phyloP scores from a whole-genome alignment of 2,113 vertebrate genomes.

The Lutjanus erythropterus region DNA sequence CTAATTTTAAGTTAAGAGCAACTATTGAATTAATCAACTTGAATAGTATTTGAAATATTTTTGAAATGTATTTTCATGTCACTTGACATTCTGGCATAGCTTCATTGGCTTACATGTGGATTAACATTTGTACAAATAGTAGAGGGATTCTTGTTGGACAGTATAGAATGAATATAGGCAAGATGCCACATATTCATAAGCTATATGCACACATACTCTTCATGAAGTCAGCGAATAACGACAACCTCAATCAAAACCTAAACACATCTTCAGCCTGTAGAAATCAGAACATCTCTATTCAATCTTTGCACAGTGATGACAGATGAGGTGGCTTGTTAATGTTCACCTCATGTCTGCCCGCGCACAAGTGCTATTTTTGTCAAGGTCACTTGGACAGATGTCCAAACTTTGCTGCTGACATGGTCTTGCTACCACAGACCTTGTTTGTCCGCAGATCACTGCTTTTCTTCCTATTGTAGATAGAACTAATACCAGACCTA shows the following conservation, averaged over 20 bases:
- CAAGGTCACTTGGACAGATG: constrained; percentile 60
- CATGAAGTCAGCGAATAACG: neutral
- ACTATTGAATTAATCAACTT: neutral
- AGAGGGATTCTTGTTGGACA: neutral
- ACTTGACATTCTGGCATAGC: neutral
- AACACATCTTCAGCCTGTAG: neutral
- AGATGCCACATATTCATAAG: neutral
- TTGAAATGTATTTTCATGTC: neutral
- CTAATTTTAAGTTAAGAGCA: neutral
- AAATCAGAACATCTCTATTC: neutral
- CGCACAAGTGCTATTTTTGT: constrained; percentile 57
- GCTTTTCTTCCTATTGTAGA: constrained; percentile 20
- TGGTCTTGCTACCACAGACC: constrained; percentile 21
- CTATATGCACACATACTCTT: neutral
- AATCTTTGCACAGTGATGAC: constrained; percentile 13
- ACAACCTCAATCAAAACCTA: neutral
- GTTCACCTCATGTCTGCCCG: constrained; percentile 22
- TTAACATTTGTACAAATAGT: neutral
- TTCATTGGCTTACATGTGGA: neutral
- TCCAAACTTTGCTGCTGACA: constrained; percentile 52
- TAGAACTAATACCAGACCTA: constrained; percentile 31
- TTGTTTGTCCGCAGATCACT: constrained; percentile 56
- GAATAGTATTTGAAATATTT: neutral
- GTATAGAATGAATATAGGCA: neutral
- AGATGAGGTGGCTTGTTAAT: constrained; percentile 18